Evolutionary conservation across 2,113 vertebrate genomes (phyloP).

Genomic region (Prunella himalayana): DNA sequence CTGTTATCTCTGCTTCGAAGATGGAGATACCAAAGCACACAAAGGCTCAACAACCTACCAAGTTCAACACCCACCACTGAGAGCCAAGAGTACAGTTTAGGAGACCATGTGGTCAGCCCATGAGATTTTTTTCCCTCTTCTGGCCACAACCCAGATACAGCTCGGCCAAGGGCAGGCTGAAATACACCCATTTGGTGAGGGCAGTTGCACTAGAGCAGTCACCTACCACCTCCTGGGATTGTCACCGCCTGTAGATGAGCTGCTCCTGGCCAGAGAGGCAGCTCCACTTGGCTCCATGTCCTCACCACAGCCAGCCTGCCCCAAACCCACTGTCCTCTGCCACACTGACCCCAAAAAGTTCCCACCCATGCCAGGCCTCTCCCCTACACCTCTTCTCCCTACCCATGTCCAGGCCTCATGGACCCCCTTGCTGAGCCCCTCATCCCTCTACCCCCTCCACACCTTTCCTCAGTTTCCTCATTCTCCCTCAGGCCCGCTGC

Average conservation of each 20-base stretch:
- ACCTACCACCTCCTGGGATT: background rate
- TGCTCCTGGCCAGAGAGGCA: background rate
- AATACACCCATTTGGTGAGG: background rate
- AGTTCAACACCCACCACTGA: background rate
- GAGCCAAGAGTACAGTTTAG: background rate
- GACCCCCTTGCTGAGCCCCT: no score
- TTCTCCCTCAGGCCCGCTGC: background rate
- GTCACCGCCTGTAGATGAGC: background rate
- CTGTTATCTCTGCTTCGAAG: constrained; percentile 13
- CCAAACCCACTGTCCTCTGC: background rate
- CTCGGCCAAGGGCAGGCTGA: background rate
- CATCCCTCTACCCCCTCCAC: fast-evolving
- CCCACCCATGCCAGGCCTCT: background rate
- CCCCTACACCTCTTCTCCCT: background rate
- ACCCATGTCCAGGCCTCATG: fast-evolving
- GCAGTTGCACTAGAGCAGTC: background rate
- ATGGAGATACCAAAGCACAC: constrained; percentile 12
- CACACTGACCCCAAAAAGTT: no score
- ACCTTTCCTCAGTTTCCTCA: background rate
- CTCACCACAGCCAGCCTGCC: background rate
- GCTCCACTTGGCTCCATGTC: background rate
- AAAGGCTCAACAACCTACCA: background rate
- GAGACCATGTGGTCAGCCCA: background rate
- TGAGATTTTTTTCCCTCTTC: background rate
- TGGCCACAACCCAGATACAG: background rate